These are phyloP conservation scores for Steinernema hermaphroditum DNA, from an alignment of 2,888 invertebrate genomes.

Conservation along the genomic window DNA sequence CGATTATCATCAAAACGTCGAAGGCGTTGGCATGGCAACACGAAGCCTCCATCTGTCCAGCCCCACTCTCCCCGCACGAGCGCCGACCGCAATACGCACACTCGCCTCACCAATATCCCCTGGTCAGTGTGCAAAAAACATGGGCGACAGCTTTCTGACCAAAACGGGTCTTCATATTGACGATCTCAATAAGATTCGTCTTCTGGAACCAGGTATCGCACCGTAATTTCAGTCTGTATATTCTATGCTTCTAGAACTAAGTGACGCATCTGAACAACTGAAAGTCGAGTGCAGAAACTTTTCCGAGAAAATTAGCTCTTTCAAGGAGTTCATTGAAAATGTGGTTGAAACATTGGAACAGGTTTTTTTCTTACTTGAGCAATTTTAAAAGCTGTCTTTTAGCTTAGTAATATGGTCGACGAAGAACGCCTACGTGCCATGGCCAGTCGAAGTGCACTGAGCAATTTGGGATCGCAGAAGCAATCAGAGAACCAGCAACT, in stretches of 20 bases:
- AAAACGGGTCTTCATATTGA: constrained; percentile 16
- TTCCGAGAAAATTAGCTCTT: constrained; percentile 12
- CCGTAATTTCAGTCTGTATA: not conserved
- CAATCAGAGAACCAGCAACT: constrained; percentile 19
- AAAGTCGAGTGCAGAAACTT: constrained; percentile 2
- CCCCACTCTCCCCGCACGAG: not conserved
- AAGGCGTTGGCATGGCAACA: constrained; percentile 16
- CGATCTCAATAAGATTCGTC: constrained; percentile 22
- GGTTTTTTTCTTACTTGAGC: not conserved
- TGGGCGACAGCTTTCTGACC: constrained; percentile 18
- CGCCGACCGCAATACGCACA: not conserved
- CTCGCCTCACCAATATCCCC: not conserved
- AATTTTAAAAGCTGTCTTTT: not conserved
- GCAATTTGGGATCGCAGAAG: not conserved
- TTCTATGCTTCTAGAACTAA: not conserved
- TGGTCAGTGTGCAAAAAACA: not conserved
- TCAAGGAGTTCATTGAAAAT: constrained; percentile 21
- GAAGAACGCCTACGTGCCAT: constrained; percentile 12
- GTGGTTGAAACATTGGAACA: constrained; percentile 14
- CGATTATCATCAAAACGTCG: not conserved
- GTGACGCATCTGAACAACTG: constrained; percentile 1
- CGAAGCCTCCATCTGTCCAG: not conserved
- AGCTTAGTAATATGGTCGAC: constrained; percentile 22
- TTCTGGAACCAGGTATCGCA: not conserved
- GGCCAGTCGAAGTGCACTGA: constrained; percentile 19